Conservation (phyloP, 2,888 invertebrate species). For the Hirtodrosophila cameraria region DNA sequence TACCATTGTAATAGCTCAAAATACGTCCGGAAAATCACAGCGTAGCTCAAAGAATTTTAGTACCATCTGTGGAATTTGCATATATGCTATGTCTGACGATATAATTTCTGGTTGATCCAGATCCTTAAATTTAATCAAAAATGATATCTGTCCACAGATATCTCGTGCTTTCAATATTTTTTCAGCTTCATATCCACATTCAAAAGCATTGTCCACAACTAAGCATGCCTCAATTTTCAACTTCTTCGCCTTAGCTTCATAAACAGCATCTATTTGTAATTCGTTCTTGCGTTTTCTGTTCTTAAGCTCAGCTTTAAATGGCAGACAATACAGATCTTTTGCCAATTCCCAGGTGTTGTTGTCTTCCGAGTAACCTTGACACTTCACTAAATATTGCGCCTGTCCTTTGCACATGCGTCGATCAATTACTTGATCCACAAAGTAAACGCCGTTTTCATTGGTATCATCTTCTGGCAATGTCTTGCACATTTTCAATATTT, state of each 20-base stretch:
- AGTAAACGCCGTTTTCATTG: too few relatives aligned
- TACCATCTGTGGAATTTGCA: slow-evolving; percentile 40
- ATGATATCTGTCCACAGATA: background rate
- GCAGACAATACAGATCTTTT: too few relatives aligned
- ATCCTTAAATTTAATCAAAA: slow-evolving; percentile 32
- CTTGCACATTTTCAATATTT: too few relatives aligned
- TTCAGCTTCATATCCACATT: slow-evolving; percentile 16
- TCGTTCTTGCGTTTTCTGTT: slow-evolving; percentile 9
- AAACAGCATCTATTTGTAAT: slow-evolving; percentile 3
- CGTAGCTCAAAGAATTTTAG: slow-evolving; percentile 36
- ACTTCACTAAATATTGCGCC: too few relatives aligned
- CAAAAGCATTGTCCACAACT: slow-evolving; percentile 31
- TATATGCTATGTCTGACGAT: slow-evolving; percentile 23
- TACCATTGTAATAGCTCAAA: slow-evolving; percentile 5
- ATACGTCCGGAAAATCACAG: background rate
- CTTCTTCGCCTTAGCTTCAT: slow-evolving; percentile 30
- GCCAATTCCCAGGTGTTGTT: slow-evolving; percentile 1
- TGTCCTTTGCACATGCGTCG: too few relatives aligned
- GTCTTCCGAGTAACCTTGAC: too few relatives aligned
- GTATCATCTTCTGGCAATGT: too few relatives aligned
- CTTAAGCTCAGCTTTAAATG: slow-evolving; percentile 23
- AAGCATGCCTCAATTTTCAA: slow-evolving; percentile 32
- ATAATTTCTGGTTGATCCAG: slow-evolving; percentile 13
- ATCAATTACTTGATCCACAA: too few relatives aligned
- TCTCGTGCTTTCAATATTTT: slow-evolving; percentile 10